phyloP scores from a whole-genome alignment of 2,888 invertebrate genomes.

The Brachypalpus laphriformis region DNA sequence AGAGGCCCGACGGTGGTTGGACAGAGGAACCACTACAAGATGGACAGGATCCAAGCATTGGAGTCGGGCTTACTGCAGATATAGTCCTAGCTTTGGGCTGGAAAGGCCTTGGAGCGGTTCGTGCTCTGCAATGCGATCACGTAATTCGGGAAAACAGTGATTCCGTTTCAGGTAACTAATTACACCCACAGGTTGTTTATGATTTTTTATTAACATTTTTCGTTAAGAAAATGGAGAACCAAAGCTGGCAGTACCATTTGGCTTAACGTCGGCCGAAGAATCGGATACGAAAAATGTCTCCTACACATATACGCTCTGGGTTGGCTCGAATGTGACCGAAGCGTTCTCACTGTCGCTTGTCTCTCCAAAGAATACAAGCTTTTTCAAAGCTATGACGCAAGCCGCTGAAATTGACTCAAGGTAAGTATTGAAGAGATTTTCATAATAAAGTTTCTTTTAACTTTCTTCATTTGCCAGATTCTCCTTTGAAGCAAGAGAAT shows the following conservation, averaged over 20 bases:
- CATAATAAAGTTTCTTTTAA: not conserved
- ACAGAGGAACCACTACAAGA: slow-evolving; percentile 84
- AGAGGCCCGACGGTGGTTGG: slow-evolving; percentile 91
- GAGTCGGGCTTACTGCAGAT: slow-evolving; percentile 89
- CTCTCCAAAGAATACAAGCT: slow-evolving; percentile 88
- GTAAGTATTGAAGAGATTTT: slow-evolving; percentile 76
- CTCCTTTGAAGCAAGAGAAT: slow-evolving; percentile 92
- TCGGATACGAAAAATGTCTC: slow-evolving; percentile 86
- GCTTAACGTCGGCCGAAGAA: slow-evolving; percentile 82
- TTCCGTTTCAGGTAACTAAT: slow-evolving; percentile 79
- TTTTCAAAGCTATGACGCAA: slow-evolving; percentile 91
- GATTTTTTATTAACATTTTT: too few species aligned
- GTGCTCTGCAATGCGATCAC: slow-evolving; percentile 83
- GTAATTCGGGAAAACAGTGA: slow-evolving; percentile 83
- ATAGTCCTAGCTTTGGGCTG: slow-evolving; percentile 90
- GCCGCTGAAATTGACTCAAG: slow-evolving; percentile 90
- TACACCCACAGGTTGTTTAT: not conserved
- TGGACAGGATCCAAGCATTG: slow-evolving; percentile 83
- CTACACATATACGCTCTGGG: slow-evolving; percentile 94
- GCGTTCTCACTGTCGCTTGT: slow-evolving; percentile 90
- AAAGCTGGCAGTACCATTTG: slow-evolving; percentile 82
- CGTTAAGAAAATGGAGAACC: slow-evolving; percentile 82
- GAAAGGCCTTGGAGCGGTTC: slow-evolving; percentile 88
- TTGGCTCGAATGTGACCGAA: slow-evolving; percentile 92
- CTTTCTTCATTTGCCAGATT: slow-evolving; percentile 81